Base-by-base conservation (phyloP, 1,140 invertebrate species). In the Cydia pomonella region DNA sequence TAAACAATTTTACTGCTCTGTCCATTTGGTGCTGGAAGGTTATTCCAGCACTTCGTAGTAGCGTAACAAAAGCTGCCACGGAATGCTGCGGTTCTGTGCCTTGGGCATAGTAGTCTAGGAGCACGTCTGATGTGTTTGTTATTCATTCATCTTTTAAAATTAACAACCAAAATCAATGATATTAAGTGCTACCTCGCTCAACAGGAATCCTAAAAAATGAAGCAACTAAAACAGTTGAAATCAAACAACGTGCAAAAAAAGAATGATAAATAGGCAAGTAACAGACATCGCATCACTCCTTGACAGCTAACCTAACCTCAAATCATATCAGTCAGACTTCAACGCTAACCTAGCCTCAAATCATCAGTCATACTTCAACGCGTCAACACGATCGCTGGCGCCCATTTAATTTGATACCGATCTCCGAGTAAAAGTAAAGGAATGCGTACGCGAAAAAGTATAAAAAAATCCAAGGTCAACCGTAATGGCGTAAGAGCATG, bases 401-500 rank as follows among this genome's bases (percentile, higher is more conserved):
- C 53, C 53, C 53, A 59, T 59, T 59, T 59, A 59, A 59, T 59
- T 23, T 23, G 53, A 59, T 59, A 33, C 5, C 64, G 10, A 33
- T 69, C 63, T 16, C 63, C 25, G 29, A 69, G 64, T 69, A 69
- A 69, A 69, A 69, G 64, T 41, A 33, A 38, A 38, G 29, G 64
- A 69, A 69, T 69, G 64, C 64, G 64, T n/a, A 18, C 13, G 29
- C 64, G 64, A 69, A 69, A 69, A 69, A 18, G 13, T 50, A 33
- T 29, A 69, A 25, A 66, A 64, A 69, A 69, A 69, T 33, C 33
- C 64, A 69, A 69, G 64, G 64, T 69, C 64, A 69, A 10, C 64
- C 16, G 63, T 59, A 59, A 64, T 69, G 64, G 27, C 29, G 64
- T 69, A 69, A 69, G 64, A n/a, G 25, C 27, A 59, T 33, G 64